These are phyloP conservation scores for Propsilocerus akamusi DNA, from an alignment of 1,140 invertebrate species.

Conservation along the genomic window DNA sequence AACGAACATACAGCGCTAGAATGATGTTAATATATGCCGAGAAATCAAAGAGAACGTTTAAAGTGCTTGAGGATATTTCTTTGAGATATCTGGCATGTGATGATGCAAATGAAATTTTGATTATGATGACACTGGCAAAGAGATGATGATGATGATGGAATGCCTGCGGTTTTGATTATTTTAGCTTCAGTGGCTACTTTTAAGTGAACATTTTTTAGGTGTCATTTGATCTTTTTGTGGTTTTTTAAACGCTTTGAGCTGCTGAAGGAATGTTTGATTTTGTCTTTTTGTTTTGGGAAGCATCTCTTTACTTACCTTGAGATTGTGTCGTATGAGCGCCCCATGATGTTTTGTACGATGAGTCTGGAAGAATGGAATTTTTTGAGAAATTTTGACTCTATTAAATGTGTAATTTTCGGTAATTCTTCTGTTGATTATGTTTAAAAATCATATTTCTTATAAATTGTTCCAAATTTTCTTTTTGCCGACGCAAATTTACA, in stretches of 20 bases:
- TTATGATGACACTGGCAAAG: not conserved
- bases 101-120: slow-evolving; percentile 3
- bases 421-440: too few relatives aligned
- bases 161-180: not conserved
- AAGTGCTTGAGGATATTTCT: not conserved
- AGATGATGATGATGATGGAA: not conserved
- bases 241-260: not conserved
- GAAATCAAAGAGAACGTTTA: not conserved
- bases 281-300: too few relatives aligned
- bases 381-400: too few relatives aligned
- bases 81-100: not conserved
- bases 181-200: not conserved
- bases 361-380: slow-evolving; percentile 33
- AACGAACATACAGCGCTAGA: not conserved
- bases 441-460: too few relatives aligned
- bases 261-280: slow-evolving; percentile 4
- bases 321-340: slow-evolving; percentile 41
- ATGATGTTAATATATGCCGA: not conserved
- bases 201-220: not conserved
- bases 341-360: slow-evolving; percentile 49
- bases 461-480: not conserved
- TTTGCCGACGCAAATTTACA: not conserved
- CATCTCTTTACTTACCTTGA: slow-evolving; percentile 38
- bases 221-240: not conserved
- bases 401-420: too few relatives aligned